phyloP scores from a whole-genome alignment of 2,797 vertebrate species.

The Prionace glauca region DNA sequence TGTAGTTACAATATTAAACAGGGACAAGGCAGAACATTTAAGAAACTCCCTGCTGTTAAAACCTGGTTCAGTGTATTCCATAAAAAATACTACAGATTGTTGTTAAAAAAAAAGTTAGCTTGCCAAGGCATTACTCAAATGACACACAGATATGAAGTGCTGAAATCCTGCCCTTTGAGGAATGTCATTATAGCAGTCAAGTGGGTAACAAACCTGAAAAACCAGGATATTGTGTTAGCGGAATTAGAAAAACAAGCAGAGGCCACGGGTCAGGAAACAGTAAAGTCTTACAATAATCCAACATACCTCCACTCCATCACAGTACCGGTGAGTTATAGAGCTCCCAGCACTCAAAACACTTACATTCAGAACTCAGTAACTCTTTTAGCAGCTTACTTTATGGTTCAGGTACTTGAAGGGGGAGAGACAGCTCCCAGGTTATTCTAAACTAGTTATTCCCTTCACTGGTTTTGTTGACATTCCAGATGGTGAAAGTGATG shows the following conservation, averaged over 20 bases:
- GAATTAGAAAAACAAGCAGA: slow-evolving; percentile 32
- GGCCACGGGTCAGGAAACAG: slow-evolving; percentile 16
- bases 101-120: background rate
- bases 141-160: slow-evolving; percentile 9
- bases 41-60: background rate
- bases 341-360: slow-evolving; percentile 19
- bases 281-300: slow-evolving; percentile 11
- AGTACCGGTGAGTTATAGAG: background rate
- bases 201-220: slow-evolving; percentile 27
- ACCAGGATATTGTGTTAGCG: slow-evolving; percentile 11
- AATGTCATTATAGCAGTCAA: slow-evolving; percentile 33
- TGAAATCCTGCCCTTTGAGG: slow-evolving; percentile 31
- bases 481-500: background rate
- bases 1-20: background rate
- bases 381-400: background rate
- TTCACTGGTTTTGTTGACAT: background rate
- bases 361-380: background rate
- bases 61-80: background rate
- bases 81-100: background rate
- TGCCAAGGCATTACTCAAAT: slow-evolving; percentile 31
- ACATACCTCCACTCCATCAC: slow-evolving; percentile 5
- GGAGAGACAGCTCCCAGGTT: background rate
- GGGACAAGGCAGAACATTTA: background rate
- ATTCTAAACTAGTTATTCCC: background rate
- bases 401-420: slow-evolving; percentile 7